These are phyloP conservation scores for Pachyseris speciosa DNA, from an alignment of 64 coral and sea anemone species.

Conservation along the genomic window DNA sequence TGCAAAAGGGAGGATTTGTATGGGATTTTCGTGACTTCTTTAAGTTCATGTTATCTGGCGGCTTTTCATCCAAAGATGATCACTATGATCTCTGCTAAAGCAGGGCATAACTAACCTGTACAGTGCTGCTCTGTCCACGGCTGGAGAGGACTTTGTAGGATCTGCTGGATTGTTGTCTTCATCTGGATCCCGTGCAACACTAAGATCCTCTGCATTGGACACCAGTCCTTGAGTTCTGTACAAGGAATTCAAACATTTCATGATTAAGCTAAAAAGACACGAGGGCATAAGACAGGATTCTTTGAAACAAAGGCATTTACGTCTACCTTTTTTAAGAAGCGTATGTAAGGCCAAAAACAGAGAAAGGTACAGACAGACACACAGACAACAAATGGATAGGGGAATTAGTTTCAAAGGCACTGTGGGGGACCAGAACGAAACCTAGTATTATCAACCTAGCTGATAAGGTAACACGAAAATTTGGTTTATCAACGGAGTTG, in stretches of 20 bases:
- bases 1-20: no score
- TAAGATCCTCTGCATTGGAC: conserved; percentile 37
- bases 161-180: not conserved
- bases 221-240: conserved; percentile 26
- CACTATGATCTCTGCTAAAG: not conserved
- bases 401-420: no score
- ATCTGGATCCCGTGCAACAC: not conserved
- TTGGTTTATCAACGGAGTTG: no score
- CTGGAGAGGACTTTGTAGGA: not conserved
- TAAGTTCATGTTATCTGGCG: no score
- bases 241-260: not conserved
- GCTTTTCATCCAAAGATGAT: not conserved
- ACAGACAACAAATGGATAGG: no score
- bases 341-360: no score
- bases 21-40: no score
- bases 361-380: no score
- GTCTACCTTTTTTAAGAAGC: no score
- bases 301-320: not conserved
- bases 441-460: no score
- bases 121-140: conserved; percentile 17
- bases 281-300: not conserved
- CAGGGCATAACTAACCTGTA: not conserved
- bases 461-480: no score
- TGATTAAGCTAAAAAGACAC: not conserved
- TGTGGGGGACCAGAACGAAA: no score